Base-by-base conservation (phyloP, 2,797 vertebrate genomes). In the Austrolebias charrua region DNA sequence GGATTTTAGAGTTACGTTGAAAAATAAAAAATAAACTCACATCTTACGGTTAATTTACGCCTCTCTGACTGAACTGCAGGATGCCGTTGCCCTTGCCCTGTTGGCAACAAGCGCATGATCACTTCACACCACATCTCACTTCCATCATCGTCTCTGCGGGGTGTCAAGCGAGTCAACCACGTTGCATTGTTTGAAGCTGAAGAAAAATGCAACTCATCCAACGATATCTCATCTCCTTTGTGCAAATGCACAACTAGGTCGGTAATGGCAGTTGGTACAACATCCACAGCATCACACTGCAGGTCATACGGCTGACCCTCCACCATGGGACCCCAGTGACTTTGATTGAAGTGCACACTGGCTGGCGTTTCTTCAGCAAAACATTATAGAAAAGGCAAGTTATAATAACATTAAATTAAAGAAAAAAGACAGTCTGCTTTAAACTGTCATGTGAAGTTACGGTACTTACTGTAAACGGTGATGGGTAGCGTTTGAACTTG, bases 401-500 rank as follows among this genome's bases (percentile, higher is more conserved):
- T 6, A 0, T 3, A 18, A 44, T 1, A 53, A 49, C 4, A 10
- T 14, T 38, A 0, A 44, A 11, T 33, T 33, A 43, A 12, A 13
- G 10, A 1, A 12, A 40, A 40, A 40, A 24, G 6, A n/a, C 1
- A 5, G 7, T 11, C 2, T 24, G 8, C 0, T 0, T 18, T 0
- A 2, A 11, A 24, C 44, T 6, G 20, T 52, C 3, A 19, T 2
- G 57, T 19, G 0, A 1, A 12, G 5, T 7, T 42, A 81, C n/a
- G n/a, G n/a, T n/a, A n/a, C 89, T 86, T 60, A 91, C 90, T 73
- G 72, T 91, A 91, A 56, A 90, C 16, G 0, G 33, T 88, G 66
- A 90, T 31, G 28, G 69, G 1, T 0, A 76, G 46, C 0, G 0
- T 0, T 8, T 19, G 0, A 0, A 0, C 0, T 38, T 78, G 78